A percentile compares a stretch with the other conserved stretches of the same genome.
These are phyloP conservation scores for Aphelenchoides bicaudatus DNA, from an alignment of 2,888 invertebrate species.

Conservation along the genomic window DNA sequence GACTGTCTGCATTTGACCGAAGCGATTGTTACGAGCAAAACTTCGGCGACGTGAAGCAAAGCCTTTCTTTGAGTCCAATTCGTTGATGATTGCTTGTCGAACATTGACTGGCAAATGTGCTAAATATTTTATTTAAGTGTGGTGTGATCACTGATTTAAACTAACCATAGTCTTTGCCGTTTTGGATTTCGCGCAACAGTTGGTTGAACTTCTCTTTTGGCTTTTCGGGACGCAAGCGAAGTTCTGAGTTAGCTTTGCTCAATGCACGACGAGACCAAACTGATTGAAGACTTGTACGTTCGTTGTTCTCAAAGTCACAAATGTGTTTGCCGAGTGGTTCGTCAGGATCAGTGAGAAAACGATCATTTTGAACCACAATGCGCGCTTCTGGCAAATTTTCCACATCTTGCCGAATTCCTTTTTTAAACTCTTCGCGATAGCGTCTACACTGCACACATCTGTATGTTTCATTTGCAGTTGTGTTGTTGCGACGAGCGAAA, in stretches of 20 bases:
- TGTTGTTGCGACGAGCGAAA: constrained; percentile 29
- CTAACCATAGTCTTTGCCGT: constrained; percentile 33
- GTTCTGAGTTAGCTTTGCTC: constrained; percentile 31
- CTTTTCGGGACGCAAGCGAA: constrained; percentile 29
- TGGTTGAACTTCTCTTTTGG: constrained; percentile 31
- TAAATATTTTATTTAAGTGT: constrained; percentile 19
- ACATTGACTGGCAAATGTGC: constrained; percentile 27
- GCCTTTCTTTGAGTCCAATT: constrained; percentile 24
- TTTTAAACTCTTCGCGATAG: constrained; percentile 23
- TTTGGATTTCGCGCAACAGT: constrained; percentile 26
- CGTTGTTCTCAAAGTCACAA: constrained; percentile 33
- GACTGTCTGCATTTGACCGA: constrained; percentile 20
- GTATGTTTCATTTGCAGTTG: constrained; percentile 32
- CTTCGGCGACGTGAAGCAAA: constrained; percentile 29
- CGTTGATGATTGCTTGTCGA: constrained; percentile 17
- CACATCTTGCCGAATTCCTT: constrained; percentile 16
- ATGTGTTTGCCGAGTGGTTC: constrained; percentile 31
- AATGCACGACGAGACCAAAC: constrained; percentile 30
- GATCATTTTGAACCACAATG: constrained; percentile 27
- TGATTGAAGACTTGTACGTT: constrained; percentile 14
- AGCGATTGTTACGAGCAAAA: constrained; percentile 25
- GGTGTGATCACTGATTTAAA: background rate
- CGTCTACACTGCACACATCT: constrained; percentile 33
- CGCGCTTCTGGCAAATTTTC: constrained; percentile 24
- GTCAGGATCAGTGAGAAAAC: constrained; percentile 34